A percentile compares a stretch with the other conserved stretches of the same genome.
Conservation (phyloP, 2,888 invertebrate genomes). For the Blastobasis adustella region DNA sequence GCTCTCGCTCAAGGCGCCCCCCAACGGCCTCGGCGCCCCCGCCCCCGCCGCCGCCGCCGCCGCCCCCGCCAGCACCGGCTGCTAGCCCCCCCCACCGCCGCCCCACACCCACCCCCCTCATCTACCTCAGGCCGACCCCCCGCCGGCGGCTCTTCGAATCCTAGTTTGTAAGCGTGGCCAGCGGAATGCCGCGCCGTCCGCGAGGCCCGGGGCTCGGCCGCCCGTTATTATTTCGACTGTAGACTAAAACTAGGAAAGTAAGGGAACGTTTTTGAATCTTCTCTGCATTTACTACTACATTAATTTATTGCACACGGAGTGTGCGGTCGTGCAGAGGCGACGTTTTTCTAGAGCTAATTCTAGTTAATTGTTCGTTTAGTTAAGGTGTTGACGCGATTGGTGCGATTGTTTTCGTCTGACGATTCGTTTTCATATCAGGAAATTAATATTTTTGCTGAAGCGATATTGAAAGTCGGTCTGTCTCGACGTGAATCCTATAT, state of each 20-base stretch:
- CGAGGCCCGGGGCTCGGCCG: slow-evolving; percentile 11
- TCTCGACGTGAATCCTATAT: slow-evolving; percentile 63
- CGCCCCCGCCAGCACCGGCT: slow-evolving; percentile 19
- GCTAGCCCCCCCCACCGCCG: slow-evolving; percentile 14
- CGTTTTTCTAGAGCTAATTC: slow-evolving; percentile 15
- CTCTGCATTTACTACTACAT: slow-evolving; percentile 45
- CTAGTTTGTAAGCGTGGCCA: slow-evolving; percentile 60
- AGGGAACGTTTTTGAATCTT: slow-evolving; percentile 30
- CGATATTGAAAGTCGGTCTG: slow-evolving; percentile 44
- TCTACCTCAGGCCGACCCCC: slow-evolving; percentile 49
- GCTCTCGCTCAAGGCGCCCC: slow-evolving; percentile 17
- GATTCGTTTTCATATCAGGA: slow-evolving; percentile 53
- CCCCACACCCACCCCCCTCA: slow-evolving; percentile 14
- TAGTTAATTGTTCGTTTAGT: slow-evolving; percentile 24
- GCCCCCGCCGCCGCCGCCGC: slow-evolving; percentile 6
- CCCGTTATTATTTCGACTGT: slow-evolving; percentile 22
- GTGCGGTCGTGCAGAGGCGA: slow-evolving; percentile 30
- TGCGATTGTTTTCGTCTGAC: slow-evolving; percentile 33
- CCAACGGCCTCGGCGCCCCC: slow-evolving; percentile 41
- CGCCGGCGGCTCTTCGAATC: slow-evolving; percentile 58
- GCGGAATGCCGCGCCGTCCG: slow-evolving; percentile 31
- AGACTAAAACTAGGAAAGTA: slow-evolving; percentile 30
- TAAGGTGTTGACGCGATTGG: slow-evolving; percentile 18
- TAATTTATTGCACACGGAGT: slow-evolving; percentile 32
- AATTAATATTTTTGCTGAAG: slow-evolving; percentile 46